A percentile compares a stretch with the other conserved stretches of the same genome.
Evolutionary conservation across 1,140 invertebrate species (phyloP).

Genomic region (Hyposmocoma kahamanoa): DNA sequence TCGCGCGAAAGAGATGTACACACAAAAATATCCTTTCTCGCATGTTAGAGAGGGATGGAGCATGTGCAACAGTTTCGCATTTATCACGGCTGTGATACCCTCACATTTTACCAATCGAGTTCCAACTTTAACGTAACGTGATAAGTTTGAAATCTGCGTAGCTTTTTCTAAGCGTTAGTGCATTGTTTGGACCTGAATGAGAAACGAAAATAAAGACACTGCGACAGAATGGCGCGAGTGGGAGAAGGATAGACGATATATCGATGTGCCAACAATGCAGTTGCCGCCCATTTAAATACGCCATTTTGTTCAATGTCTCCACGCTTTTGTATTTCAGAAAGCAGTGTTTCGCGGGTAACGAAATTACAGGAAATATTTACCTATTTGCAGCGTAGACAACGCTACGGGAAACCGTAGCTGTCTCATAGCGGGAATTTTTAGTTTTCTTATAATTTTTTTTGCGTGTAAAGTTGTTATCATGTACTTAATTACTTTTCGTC

Average conservation of each 20-base stretch:
- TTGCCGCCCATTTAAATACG: constrained; percentile 72
- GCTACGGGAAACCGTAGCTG: constrained; percentile 15
- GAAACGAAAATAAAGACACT: constrained; percentile 55
- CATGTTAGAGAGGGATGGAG: constrained; percentile 38
- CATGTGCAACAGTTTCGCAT: constrained; percentile 64
- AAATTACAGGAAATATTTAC: constrained; percentile 66
- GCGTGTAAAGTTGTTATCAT: background rate
- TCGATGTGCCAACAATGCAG: constrained; percentile 59
- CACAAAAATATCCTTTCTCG: constrained; percentile 45
- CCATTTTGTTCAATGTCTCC: constrained; percentile 71
- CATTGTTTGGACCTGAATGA: constrained; percentile 37
- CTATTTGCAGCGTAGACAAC: constrained; percentile 35
- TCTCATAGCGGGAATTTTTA: constrained; percentile 4
- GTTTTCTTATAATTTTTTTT: background rate
- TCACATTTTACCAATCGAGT: constrained; percentile 10
- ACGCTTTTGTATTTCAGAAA: constrained; percentile 41
- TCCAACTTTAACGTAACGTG: constrained; percentile 19
- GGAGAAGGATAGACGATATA: constrained; percentile 41
- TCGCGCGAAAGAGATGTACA: constrained; percentile 52
- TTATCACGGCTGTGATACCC: constrained; percentile 30
- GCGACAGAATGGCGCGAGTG: constrained; percentile 23
- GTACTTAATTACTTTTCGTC: too few species aligned
- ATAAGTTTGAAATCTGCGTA: constrained; percentile 27
- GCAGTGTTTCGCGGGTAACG: constrained; percentile 59
- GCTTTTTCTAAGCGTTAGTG: constrained; percentile 27